Percentiles rank a stretch among this genome's conserved stretches.
Evolutionary conservation across 2,888 invertebrate species (phyloP).

Genomic region (Amblyjoppa proteus): DNA sequence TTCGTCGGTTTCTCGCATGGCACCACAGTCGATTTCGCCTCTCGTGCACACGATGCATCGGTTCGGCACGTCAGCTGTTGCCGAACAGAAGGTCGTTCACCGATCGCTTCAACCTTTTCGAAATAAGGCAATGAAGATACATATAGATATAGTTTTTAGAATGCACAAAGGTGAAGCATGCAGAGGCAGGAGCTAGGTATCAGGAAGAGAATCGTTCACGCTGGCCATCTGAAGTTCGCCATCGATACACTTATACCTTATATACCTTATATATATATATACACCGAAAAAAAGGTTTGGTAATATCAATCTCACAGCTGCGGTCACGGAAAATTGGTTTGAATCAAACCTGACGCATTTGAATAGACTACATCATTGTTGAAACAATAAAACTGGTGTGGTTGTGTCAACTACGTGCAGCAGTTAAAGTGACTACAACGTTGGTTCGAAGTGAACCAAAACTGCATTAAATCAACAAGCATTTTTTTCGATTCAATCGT

Average conservation of each 20-base stretch:
- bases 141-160: slow-evolving; percentile 8
- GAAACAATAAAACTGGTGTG: no score
- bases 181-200: slow-evolving; percentile 24
- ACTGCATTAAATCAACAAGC: no score
- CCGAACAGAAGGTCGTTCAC: slow-evolving; percentile 67
- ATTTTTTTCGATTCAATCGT: no score
- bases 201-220: slow-evolving; percentile 34
- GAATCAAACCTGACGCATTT: no score
- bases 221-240: slow-evolving; percentile 63
- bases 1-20: slow-evolving; percentile 28
- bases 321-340: no score
- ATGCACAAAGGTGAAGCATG: slow-evolving; percentile 52
- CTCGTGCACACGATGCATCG: slow-evolving; percentile 8
- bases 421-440: no score
- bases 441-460: no score
- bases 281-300: no score
- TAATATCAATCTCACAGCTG: no score
- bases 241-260: not conserved
- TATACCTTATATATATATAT: no score
- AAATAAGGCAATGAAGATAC: not conserved
- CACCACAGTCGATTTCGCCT: slow-evolving; percentile 2
- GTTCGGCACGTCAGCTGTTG: slow-evolving; percentile 66
- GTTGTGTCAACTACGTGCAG: no score
- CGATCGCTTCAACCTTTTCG: slow-evolving; percentile 61
- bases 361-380: no score